Evolutionary conservation across 2,888 invertebrate species (phyloP).

Genomic region (Philereme transversata): DNA sequence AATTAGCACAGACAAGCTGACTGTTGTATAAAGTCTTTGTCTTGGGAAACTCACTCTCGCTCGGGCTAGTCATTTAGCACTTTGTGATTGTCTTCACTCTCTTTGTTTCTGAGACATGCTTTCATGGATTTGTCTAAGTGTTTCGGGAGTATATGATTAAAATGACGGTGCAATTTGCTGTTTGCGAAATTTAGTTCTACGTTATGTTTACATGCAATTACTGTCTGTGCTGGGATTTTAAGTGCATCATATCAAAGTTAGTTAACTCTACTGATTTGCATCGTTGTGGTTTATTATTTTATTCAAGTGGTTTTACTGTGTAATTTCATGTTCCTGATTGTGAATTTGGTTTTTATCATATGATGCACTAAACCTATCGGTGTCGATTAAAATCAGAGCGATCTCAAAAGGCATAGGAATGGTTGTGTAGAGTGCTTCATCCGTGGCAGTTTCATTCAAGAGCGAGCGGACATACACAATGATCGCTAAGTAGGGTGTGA

Average conservation of each 20-base stretch:
- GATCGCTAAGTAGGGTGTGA: constrained; percentile 79
- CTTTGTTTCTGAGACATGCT: constrained; percentile 81
- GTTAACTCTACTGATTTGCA: constrained; percentile 47
- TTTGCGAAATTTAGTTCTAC: constrained; percentile 78
- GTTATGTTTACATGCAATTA: constrained; percentile 74
- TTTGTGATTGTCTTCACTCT: constrained; percentile 65
- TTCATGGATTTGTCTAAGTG: constrained; percentile 80
- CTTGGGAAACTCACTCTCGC: constrained; percentile 72
- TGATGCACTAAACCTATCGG: constrained; percentile 79
- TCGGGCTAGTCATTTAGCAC: constrained; percentile 63
- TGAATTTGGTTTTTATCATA: constrained; percentile 61
- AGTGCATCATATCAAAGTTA: constrained; percentile 79
- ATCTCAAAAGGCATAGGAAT: constrained; percentile 77
- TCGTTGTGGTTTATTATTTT: constrained; percentile 38
- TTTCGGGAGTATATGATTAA: constrained; percentile 51
- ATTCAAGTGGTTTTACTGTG: constrained; percentile 40
- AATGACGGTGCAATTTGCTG: constrained; percentile 77
- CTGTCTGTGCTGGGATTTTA: constrained; percentile 74
- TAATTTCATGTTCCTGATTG: constrained; percentile 42
- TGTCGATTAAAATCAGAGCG: constrained; percentile 71
- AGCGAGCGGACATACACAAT: constrained; percentile 83
- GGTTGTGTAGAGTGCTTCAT: constrained; percentile 78
- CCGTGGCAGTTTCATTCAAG: constrained; percentile 74
- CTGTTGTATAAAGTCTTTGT: constrained; percentile 78
- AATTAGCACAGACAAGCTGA: constrained; percentile 78